These are phyloP conservation scores for Nycticorax nycticorax DNA, from an alignment of 2,113 vertebrate species.

Conservation along the genomic window DNA sequence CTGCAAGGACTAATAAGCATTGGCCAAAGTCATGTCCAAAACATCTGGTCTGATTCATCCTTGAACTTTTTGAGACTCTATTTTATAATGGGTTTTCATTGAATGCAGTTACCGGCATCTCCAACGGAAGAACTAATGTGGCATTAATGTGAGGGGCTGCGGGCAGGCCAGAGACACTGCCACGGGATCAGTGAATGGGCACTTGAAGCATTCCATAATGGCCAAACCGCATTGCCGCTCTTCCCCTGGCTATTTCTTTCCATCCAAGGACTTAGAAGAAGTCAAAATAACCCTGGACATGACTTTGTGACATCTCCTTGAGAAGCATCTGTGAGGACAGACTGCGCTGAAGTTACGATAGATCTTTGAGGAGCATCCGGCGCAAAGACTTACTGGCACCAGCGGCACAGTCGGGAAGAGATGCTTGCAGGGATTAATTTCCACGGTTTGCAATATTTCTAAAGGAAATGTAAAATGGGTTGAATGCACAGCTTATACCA, in stretches of 20 bases:
- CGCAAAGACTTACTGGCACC: accelerated
- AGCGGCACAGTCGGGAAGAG: not conserved
- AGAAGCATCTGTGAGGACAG: not conserved
- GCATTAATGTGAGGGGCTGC: not conserved
- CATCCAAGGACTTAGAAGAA: not conserved
- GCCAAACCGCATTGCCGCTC: not conserved
- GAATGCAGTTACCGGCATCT: not conserved
- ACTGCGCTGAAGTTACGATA: accelerated
- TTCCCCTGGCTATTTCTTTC: not conserved
- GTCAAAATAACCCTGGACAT: accelerated
- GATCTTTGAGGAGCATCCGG: not conserved
- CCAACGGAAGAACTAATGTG: not conserved
- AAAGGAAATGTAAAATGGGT: not conserved
- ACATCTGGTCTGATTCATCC: not conserved
- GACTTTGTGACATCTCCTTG: not conserved
- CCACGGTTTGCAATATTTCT: not conserved
- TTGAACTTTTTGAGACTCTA: slow-evolving; percentile 1
- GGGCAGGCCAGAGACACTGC: not conserved
- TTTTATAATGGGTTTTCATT: not conserved
- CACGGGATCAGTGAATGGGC: not conserved
- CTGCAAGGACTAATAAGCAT: not conserved
- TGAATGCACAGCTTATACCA: not conserved
- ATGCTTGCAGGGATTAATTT: not conserved
- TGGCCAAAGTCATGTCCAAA: not conserved
- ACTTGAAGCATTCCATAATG: not conserved